Conservation (phyloP, 2,888 invertebrate species). For the Ectobius pallidus region DNA sequence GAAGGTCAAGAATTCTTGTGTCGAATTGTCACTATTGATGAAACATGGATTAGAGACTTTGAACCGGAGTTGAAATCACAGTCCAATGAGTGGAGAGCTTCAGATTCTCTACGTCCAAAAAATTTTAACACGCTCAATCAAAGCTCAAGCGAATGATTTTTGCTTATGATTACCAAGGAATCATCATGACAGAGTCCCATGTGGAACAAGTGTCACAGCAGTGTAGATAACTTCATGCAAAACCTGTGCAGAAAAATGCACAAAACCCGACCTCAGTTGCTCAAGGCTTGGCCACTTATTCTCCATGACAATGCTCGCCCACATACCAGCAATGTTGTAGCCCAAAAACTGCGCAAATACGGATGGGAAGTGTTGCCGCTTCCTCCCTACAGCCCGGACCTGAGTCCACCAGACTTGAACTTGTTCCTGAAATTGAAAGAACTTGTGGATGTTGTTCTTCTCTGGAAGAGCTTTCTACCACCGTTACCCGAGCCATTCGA, state of each 20-base stretch:
- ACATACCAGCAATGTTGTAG: neutral
- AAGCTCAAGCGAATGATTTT: neutral
- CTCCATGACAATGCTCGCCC: slow-evolving; percentile 17
- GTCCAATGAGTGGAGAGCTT: slow-evolving; percentile 19
- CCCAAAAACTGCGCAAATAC: neutral
- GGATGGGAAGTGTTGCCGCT: neutral
- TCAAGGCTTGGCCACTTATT: slow-evolving; percentile 14
- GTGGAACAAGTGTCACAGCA: neutral
- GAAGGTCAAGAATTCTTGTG: slow-evolving; percentile 2
- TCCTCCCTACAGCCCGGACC: neutral
- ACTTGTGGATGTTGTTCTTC: too few relatives aligned
- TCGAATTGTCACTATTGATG: neutral
- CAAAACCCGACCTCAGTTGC: slow-evolving; percentile 11
- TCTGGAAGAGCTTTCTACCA: slow-evolving; percentile 10
- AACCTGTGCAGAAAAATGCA: slow-evolving; percentile 12
- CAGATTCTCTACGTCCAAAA: neutral
- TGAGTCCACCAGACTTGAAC: too few relatives aligned
- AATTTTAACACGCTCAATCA: neutral
- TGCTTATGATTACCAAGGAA: slow-evolving; percentile 3
- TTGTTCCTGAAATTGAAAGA: too few relatives aligned
- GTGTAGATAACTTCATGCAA: neutral
- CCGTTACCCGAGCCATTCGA: slow-evolving; percentile 6
- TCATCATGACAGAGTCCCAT: neutral
- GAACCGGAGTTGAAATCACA: too few relatives aligned
- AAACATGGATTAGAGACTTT: too few relatives aligned